Conservation (phyloP, 2,888 invertebrate species). For the Nomada flava region DNA sequence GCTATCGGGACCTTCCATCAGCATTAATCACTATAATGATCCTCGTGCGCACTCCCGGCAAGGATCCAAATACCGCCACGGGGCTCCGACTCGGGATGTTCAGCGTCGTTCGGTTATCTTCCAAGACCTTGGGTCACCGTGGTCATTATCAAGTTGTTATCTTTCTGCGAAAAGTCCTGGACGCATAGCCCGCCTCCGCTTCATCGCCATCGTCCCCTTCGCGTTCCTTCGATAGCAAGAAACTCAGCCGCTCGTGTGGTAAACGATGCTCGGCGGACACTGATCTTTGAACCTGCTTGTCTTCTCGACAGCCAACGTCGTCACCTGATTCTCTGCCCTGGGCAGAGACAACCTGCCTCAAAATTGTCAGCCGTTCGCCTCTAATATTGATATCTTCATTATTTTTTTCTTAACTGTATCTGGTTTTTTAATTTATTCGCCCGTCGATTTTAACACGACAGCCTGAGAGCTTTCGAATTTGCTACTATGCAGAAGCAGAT, state of each 20-base stretch:
- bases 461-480: too few relatives aligned
- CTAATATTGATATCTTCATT: too few relatives aligned
- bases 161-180: constrained; percentile 75
- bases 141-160: constrained; percentile 80
- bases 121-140: constrained; percentile 70
- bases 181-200: constrained; percentile 58
- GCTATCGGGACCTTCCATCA: constrained; percentile 81
- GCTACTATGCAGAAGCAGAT: too few relatives aligned
- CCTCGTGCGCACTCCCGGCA: constrained; percentile 76
- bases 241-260: constrained; percentile 38
- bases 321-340: constrained; percentile 60
- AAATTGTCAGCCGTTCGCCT: constrained; percentile 8
- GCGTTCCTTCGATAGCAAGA: constrained; percentile 20
- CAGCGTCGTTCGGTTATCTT: constrained; percentile 74
- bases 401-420: too few relatives aligned
- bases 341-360: constrained; percentile 49
- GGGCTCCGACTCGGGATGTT: constrained; percentile 67
- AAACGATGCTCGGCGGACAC: constrained; percentile 56
- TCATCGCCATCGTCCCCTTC: constrained; percentile 31
- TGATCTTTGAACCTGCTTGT: constrained; percentile 64
- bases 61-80: constrained; percentile 78
- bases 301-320: constrained; percentile 38
- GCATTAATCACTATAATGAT: constrained; percentile 84
- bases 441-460: too few relatives aligned
- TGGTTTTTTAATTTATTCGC: too few relatives aligned